Evolutionary conservation across 1,140 invertebrate species (phyloP).

Genomic region (Hesperophylax magnus): DNA sequence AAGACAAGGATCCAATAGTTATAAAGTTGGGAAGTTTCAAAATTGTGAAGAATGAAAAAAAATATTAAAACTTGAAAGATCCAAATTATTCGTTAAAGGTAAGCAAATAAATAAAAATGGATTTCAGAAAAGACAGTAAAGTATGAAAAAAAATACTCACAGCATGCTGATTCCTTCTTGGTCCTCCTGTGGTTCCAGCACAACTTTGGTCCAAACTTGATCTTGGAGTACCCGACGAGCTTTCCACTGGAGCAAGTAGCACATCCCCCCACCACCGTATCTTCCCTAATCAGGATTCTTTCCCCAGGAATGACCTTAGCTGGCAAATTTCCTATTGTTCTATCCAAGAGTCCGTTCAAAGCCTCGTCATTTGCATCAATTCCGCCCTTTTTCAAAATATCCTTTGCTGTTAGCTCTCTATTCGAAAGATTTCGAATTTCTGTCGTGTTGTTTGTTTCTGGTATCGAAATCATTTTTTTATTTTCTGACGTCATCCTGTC

Average conservation of each 20-base stretch:
- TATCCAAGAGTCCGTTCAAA: conserved; percentile 13
- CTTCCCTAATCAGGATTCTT: conserved; percentile 41
- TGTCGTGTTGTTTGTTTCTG: neutral
- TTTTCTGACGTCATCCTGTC: too few relatives aligned
- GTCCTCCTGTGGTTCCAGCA: conserved; percentile 50
- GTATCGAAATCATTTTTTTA: neutral
- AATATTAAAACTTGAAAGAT: neutral
- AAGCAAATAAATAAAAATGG: neutral
- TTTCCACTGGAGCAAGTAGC: conserved; percentile 36
- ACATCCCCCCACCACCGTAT: conserved; percentile 43
- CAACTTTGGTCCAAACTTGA: conserved; percentile 42
- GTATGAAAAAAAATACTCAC: conserved; percentile 39
- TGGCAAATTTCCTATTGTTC: neutral
- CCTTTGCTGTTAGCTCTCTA: conserved; percentile 10
- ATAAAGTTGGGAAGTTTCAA: too few relatives aligned
- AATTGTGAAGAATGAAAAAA: too few relatives aligned
- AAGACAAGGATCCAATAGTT: too few relatives aligned
- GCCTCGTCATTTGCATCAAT: neutral
- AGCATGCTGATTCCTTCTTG: conserved; percentile 36
- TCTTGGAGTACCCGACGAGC: conserved; percentile 45
- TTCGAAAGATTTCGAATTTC: conserved; percentile 31
- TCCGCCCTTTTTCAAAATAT: conserved; percentile 17
- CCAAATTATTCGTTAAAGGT: neutral
- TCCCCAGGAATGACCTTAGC: conserved; percentile 36
- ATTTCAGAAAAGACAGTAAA: neutral